These are phyloP conservation scores for Taurulus bubalis DNA, from an alignment of 2,113 vertebrate species.

Conservation along the genomic window DNA sequence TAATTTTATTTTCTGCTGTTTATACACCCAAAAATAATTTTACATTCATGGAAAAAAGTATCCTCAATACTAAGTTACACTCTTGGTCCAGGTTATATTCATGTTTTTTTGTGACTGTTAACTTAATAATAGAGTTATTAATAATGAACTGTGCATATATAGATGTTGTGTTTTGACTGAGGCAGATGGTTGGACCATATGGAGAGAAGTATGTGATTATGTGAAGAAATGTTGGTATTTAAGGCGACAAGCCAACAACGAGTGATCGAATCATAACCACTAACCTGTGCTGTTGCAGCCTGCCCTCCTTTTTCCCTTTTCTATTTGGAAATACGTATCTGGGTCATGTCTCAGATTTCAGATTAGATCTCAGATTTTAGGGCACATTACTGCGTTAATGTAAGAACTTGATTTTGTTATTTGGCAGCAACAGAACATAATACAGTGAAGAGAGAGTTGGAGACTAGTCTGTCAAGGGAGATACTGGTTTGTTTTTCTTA, in stretches of 20 bases:
- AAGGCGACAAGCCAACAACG: conserved; percentile 21
- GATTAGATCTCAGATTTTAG: conserved; percentile 33
- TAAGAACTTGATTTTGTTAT: conserved; percentile 13
- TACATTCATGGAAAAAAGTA: not conserved
- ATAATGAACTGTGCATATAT: conserved; percentile 30
- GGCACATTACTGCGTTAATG: conserved; percentile 4
- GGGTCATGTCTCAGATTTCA: conserved; percentile 35
- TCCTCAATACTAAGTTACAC: not conserved
- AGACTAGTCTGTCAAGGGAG: conserved; percentile 43
- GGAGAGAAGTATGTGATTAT: conserved; percentile 76
- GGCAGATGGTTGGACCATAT: conserved; percentile 84
- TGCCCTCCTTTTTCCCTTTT: not conserved
- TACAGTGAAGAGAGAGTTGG: conserved; percentile 9
- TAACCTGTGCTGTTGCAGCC: conserved; percentile 21
- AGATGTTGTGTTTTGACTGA: conserved; percentile 51
- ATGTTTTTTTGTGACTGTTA: conserved; percentile 25
- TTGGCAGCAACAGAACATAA: conserved; percentile 11
- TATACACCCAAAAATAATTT: not conserved
- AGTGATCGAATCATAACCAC: conserved; percentile 36
- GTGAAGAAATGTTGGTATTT: conserved; percentile 69
- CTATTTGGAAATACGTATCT: conserved; percentile 26
- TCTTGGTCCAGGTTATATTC: not conserved
- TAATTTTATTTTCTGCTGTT: not conserved
- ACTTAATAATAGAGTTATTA: conserved; percentile 42
- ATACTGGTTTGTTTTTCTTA: conserved; percentile 39